Evolutionary conservation across 2,797 vertebrate species (phyloP), one percentile per base, ranked within the genome.

Genomic region (Pteronotus mesoamericanus): DNA sequence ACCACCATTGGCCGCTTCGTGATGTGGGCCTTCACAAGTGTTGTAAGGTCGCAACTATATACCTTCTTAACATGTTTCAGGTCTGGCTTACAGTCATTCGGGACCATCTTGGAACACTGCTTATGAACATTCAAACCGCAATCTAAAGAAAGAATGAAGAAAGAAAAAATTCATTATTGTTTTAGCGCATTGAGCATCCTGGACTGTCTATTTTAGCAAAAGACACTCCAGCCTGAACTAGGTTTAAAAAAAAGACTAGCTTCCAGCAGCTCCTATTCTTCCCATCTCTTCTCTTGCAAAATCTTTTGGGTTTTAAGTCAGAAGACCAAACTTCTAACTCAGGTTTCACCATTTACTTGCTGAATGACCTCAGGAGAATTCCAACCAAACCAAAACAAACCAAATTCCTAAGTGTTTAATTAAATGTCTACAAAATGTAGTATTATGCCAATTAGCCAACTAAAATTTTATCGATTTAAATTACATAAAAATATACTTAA

Each of bases 1-100:
- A 99, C 99, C 96, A 99, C 99, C 99, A 99, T 99, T 53, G 99
- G 99, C 94, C 99, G 98, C 77, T 99, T 99, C 0, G 99, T 99
- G 97, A 99, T 99, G 92, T 99, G 99, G 12, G 99, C 99, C 97
- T 99, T 99, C 92, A 99, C 99, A 80, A 99, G 99, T 0, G 99
- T 99, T 0, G 99, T 99, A 71, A 99, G 99, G 98, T 99, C 99
- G 95, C 99, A 99, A 98, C 99, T 99, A 98, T 99, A 99, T 87
- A 99, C 99, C 98, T 99, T 99, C 91, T 99, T 99, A 97, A 99
- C 99, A 22, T 99, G 99, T 98, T 99, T 99, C 98, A 99, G 98
- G 98, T 99, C 99, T 7, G 99, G 99, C 96, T 99, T 99, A 98
- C 99, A 99, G 99, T 99, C 99, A 95, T 99, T 99, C 44, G 99